Conservation (phyloP, 2,797 vertebrate genomes). For the Scolopax rusticola region DNA sequence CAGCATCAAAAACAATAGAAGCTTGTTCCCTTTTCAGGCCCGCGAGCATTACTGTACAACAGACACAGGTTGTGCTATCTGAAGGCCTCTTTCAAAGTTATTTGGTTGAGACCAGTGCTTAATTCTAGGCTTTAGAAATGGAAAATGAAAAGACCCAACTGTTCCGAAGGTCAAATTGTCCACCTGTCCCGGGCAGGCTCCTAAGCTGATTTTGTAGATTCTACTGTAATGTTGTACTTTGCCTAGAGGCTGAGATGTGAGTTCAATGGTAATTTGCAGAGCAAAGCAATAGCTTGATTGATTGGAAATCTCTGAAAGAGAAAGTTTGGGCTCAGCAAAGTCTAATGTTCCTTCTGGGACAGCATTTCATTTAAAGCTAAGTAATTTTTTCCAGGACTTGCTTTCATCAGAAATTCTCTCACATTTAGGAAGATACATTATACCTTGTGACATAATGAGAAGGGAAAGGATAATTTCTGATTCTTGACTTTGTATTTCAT, state of each 20-base stretch:
- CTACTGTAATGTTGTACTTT: background rate
- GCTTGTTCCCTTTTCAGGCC: conserved; percentile 19
- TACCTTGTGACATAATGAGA: background rate
- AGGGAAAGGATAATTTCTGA: background rate
- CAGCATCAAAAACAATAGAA: background rate
- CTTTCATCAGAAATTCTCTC: background rate
- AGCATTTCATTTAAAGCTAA: background rate
- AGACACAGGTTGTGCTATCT: conserved; percentile 30
- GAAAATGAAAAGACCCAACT: conserved; percentile 22
- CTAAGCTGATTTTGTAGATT: background rate
- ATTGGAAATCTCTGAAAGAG: background rate
- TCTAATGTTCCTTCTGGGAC: background rate
- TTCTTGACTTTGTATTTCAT: background rate
- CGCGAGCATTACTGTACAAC: background rate
- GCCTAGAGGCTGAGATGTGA: background rate
- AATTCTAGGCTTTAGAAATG: conserved; percentile 36
- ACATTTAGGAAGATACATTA: background rate
- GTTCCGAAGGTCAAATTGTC: conserved; percentile 15
- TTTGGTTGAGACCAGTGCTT: background rate
- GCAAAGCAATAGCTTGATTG: background rate
- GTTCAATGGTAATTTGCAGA: background rate
- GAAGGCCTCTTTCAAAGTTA: conserved; percentile 20
- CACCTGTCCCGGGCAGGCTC: background rate
- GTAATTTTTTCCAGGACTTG: background rate
- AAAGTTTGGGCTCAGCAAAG: background rate